phyloP scores from a whole-genome alignment of 2,113 vertebrate species.

The Pitta sordida region DNA sequence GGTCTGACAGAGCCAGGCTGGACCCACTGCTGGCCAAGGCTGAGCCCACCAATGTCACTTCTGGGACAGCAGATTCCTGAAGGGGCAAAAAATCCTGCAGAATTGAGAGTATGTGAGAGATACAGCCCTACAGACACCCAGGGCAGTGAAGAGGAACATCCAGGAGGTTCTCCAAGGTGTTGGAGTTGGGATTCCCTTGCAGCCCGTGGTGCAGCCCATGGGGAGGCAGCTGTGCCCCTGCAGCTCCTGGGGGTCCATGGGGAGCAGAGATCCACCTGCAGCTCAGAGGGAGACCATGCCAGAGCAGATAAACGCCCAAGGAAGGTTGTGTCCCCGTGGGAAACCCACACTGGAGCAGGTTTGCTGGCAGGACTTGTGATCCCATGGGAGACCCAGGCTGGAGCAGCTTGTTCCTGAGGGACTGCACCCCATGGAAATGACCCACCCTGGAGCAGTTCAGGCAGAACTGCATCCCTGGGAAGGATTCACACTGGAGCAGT shows the following conservation, averaged over 20 bases:
- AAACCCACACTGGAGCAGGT: background rate
- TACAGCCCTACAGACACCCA: background rate
- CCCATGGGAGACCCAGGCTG: background rate
- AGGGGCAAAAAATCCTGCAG: background rate
- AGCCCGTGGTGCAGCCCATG: fast-evolving
- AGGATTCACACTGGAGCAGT: background rate
- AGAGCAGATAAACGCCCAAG: background rate
- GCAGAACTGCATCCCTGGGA: background rate
- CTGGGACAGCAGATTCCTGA: background rate
- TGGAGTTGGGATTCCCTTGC: background rate
- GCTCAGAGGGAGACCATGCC: background rate
- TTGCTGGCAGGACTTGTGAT: background rate
- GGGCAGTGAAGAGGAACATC: background rate
- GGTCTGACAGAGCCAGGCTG: background rate
- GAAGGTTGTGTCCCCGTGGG: background rate
- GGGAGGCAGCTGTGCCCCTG: background rate
- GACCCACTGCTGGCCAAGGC: fast-evolving
- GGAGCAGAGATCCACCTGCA: background rate
- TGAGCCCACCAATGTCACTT: background rate
- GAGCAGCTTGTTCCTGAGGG: background rate
- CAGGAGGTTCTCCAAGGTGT: background rate
- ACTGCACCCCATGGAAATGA: background rate
- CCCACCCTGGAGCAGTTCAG: background rate
- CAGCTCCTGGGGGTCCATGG: too few relatives aligned
- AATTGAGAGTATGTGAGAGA: background rate